Evolutionary conservation across 2,797 vertebrate genomes (phyloP).

Genomic region (Luscinia megarhynchos): DNA sequence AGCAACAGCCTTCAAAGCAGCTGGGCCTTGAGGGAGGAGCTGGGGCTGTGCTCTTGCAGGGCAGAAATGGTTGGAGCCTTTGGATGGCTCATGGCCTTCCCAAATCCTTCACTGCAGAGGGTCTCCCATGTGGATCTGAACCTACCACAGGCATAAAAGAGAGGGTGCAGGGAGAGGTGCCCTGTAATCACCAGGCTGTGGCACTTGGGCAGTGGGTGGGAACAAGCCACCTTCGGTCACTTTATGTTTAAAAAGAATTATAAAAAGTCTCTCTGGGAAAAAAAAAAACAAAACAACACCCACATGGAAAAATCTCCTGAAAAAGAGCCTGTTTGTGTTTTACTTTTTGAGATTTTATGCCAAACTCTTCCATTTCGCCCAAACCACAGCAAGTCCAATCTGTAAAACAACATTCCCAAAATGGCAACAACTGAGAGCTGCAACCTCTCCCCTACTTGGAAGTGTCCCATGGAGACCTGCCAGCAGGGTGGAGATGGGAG

Average conservation of each 20-base stretch:
- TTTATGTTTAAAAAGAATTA: slow-evolving; percentile 8
- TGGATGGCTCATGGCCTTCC: neutral
- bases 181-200: slow-evolving; percentile 5
- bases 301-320: slow-evolving; percentile 23
- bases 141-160: neutral
- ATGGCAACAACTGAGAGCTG: slow-evolving; percentile 48
- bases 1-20: neutral
- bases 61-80: neutral
- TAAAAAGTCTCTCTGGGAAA: neutral
- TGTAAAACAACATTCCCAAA: slow-evolving; percentile 65
- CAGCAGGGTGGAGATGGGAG: slow-evolving; percentile 57
- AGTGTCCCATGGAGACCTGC: slow-evolving; percentile 34
- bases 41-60: neutral
- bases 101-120: neutral
- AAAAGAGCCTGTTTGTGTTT: slow-evolving; percentile 55
- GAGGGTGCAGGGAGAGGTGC: neutral
- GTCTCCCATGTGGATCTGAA: neutral
- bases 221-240: neutral
- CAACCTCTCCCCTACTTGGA: slow-evolving; percentile 77
- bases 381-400: slow-evolving; percentile 49
- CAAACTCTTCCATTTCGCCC: slow-evolving; percentile 54
- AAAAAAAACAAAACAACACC: neutral
- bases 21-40: neutral
- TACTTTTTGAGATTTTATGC: slow-evolving; percentile 38
- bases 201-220: neutral